Evolutionary conservation across 2,888 invertebrate genomes (phyloP).

Genomic region (Spodoptera picta): DNA sequence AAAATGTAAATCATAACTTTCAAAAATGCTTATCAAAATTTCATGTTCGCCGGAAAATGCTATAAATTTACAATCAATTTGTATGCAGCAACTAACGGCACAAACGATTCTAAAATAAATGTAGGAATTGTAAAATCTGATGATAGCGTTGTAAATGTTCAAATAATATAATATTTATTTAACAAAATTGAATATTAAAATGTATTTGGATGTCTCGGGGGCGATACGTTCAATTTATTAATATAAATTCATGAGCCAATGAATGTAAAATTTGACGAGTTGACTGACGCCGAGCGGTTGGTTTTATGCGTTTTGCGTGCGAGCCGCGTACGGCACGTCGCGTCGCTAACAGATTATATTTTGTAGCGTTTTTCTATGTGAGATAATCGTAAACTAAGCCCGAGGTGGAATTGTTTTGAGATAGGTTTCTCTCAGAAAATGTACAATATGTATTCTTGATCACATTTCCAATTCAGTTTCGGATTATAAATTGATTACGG

Average conservation of each 20-base stretch:
- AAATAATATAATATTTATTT: constrained; percentile 52
- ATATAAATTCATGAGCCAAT: constrained; percentile 54
- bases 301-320: constrained; percentile 18
- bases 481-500: not conserved
- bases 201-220: constrained; percentile 38
- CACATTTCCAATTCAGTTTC: not conserved
- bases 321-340: not conserved
- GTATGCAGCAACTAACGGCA: constrained; percentile 13
- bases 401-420: no score
- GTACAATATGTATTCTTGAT: no score
- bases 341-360: not conserved
- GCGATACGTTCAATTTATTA: constrained; percentile 48
- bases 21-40: not conserved
- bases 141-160: constrained; percentile 38
- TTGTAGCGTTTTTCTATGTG: constrained; percentile 2
- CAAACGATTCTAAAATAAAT: constrained; percentile 29
- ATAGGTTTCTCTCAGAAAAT: no score
- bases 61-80: constrained; percentile 29
- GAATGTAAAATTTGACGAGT: constrained; percentile 41
- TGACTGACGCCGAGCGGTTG: constrained; percentile 18
- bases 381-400: not conserved
- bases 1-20: not conserved
- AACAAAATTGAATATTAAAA: constrained; percentile 55
- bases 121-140: constrained; percentile 30
- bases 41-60: not conserved